Evolutionary conservation across 1,140 invertebrate species (phyloP).

Genomic region (Danaus plexippus): DNA sequence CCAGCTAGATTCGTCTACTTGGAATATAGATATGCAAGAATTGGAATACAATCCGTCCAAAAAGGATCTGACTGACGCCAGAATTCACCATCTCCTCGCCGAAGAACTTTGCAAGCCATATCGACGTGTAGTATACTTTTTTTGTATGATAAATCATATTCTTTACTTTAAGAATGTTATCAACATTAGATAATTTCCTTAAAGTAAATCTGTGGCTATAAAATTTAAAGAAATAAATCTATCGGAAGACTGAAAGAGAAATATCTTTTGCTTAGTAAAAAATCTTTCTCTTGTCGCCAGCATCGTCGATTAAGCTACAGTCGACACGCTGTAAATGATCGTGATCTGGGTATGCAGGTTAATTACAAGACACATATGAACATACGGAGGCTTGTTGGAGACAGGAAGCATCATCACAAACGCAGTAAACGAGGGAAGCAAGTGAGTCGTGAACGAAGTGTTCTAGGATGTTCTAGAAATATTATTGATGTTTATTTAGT

Average conservation of each 20-base stretch:
- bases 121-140: conserved; percentile 81
- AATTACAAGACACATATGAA: conserved; percentile 95
- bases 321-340: conserved; percentile 89
- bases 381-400: conserved; percentile 86
- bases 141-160: background rate
- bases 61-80: conserved; percentile 92
- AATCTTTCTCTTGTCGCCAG: conserved; percentile 62
- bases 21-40: conserved; percentile 94
- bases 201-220: background rate
- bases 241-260: background rate
- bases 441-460: conserved; percentile 56
- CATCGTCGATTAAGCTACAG: conserved; percentile 92
- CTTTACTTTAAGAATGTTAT: conserved; percentile 5
- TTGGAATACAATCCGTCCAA: conserved; percentile 92
- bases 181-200: background rate
- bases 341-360: conserved; percentile 87
- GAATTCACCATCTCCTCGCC: conserved; percentile 92
- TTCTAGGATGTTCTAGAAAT: background rate
- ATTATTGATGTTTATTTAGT: too few relatives aligned
- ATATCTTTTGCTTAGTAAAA: conserved; percentile 7
- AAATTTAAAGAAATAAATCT: too few relatives aligned
- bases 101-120: conserved; percentile 93
- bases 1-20: conserved; percentile 83
- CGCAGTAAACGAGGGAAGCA: conserved; percentile 84
- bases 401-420: conserved; percentile 86